phyloP scores from a whole-genome alignment of 2,113 vertebrate genomes.

The Emydocephalus ijimae region DNA sequence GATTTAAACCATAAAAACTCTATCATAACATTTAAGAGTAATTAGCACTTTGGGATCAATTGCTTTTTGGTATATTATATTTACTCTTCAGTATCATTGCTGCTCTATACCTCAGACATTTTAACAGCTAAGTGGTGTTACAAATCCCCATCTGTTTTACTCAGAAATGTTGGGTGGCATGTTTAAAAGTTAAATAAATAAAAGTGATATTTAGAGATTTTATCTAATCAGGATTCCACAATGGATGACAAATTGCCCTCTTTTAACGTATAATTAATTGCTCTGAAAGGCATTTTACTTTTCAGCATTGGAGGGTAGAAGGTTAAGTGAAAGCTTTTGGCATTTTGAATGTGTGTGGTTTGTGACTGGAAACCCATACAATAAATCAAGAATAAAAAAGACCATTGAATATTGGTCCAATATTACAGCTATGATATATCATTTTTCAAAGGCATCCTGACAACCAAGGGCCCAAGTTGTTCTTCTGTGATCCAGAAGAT shows the following conservation, averaged over 20 bases:
- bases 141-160: constrained; percentile 2
- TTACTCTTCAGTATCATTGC: neutral
- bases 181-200: constrained; percentile 52
- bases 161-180: constrained; percentile 19
- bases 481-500: neutral
- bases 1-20: neutral
- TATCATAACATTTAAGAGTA: neutral
- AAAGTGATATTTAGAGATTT: constrained; percentile 45
- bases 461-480: neutral
- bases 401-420: neutral
- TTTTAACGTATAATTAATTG: constrained; percentile 40
- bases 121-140: neutral
- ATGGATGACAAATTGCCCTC: constrained; percentile 49
- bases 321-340: constrained; percentile 38
- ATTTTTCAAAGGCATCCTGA: neutral
- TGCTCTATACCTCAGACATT: neutral
- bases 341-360: constrained; percentile 31
- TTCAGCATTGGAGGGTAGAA: constrained; percentile 33
- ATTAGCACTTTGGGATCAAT: neutral
- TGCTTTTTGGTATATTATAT: neutral
- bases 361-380: neutral
- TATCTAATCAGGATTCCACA: constrained; percentile 51
- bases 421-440: neutral
- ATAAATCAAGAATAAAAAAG: neutral
- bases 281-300: constrained; percentile 9